Evolutionary conservation across 2,888 invertebrate species (phyloP).

Genomic region (Tanypteryx hageni): DNA sequence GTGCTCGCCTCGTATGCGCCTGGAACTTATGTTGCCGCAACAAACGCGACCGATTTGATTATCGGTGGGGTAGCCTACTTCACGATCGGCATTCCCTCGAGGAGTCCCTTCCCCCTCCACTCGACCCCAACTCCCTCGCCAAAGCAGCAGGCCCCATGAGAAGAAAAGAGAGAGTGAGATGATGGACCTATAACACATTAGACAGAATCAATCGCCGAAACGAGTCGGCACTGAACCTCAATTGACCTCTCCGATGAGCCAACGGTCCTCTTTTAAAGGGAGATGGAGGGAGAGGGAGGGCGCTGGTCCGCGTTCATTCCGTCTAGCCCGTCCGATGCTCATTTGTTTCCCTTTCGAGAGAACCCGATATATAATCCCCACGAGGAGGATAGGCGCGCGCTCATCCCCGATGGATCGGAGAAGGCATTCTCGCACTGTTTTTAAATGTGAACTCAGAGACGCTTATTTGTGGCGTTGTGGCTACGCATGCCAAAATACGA

Average conservation of each 20-base stretch:
- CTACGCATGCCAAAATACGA: not conserved
- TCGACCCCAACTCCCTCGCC: not conserved
- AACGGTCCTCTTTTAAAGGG: not conserved
- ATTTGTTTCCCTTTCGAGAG: conserved; percentile 56
- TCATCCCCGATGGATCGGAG: not conserved
- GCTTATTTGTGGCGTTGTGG: not conserved
- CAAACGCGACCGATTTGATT: not conserved
- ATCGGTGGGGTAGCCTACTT: conserved; percentile 3
- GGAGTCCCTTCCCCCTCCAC: not conserved
- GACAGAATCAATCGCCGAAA: conserved; percentile 60
- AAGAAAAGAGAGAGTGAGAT: not conserved
- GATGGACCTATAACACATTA: conserved; percentile 60
- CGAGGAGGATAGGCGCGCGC: not conserved
- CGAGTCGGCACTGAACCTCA: conserved; percentile 59
- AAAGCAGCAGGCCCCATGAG: conserved; percentile 16
- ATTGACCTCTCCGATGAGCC: conserved; percentile 57
- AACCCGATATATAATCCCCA: not conserved
- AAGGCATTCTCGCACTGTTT: not conserved
- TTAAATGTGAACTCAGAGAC: conserved; percentile 28
- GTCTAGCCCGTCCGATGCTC: conserved; percentile 29
- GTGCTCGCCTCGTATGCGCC: not conserved
- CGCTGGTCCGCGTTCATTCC: not conserved
- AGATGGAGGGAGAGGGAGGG: not conserved
- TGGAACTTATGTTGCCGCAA: not conserved
- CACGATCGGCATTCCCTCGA: not conserved